Conservation (phyloP, 2,888 invertebrate species). For the Galerucella calmariensis region DNA sequence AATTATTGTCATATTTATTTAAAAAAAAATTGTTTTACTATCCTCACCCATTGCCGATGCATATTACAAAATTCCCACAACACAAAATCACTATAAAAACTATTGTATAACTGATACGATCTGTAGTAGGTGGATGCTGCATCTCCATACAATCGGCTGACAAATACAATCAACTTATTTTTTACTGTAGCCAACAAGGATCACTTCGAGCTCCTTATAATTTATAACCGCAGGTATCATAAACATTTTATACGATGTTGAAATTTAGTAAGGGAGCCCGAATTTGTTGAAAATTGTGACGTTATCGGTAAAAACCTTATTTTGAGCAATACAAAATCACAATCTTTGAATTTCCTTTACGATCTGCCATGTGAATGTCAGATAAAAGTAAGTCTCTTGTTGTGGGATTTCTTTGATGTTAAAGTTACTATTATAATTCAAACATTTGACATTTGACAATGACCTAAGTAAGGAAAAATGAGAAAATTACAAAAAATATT, state of each 20-base stretch:
- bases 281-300: not conserved
- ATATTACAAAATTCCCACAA: not conserved
- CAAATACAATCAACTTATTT: constrained; percentile 13
- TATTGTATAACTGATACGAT: not conserved
- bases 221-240: constrained; percentile 43
- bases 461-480: too few species aligned
- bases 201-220: constrained; percentile 47
- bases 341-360: too few species aligned
- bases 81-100: not conserved
- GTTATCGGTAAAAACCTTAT: not conserved
- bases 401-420: too few species aligned
- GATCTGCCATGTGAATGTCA: too few species aligned
- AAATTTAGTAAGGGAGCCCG: constrained; percentile 26
- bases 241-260: constrained; percentile 27
- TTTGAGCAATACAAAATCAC: not conserved
- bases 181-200: constrained; percentile 43
- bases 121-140: not conserved
- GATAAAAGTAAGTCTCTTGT: too few species aligned
- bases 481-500: too few species aligned
- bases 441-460: too few species aligned
- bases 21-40: too few species aligned
- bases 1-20: too few species aligned
- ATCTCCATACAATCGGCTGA: not conserved
- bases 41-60: constrained; percentile 5
- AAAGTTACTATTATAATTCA: too few species aligned